phyloP scores from a whole-genome alignment of 2,113 vertebrate genomes.

The Odontophorus gujanensis region DNA sequence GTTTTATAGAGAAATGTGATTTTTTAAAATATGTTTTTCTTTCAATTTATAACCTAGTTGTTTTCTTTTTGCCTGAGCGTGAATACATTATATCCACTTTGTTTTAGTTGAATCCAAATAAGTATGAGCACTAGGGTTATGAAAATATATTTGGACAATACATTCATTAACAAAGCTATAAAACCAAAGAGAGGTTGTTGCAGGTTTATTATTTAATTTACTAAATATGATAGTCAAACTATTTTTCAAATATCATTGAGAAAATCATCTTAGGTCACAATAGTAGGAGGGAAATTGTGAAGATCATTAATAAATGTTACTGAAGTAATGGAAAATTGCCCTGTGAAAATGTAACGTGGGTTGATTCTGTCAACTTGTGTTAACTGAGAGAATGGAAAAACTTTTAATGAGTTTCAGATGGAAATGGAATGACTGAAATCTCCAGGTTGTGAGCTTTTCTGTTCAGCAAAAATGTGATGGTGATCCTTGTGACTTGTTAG shows the following conservation, averaged over 20 bases:
- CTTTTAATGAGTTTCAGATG: background rate
- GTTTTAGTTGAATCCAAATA: background rate
- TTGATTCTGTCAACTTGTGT: background rate
- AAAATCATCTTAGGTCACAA: background rate
- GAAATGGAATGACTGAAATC: background rate
- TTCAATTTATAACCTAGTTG: background rate
- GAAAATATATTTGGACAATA: background rate
- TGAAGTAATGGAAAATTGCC: background rate
- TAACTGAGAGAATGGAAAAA: background rate
- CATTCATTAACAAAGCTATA: background rate
- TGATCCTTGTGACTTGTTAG: background rate
- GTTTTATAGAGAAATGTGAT: background rate
- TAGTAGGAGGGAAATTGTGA: background rate
- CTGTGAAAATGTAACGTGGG: background rate
- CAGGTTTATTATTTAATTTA: background rate
- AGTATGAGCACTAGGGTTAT: background rate
- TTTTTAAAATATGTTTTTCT: background rate
- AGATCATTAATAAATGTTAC: background rate
- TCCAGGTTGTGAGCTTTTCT: background rate
- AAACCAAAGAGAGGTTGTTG: background rate
- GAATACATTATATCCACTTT: background rate
- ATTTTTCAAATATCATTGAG: background rate
- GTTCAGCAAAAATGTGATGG: background rate
- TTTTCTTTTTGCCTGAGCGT: background rate
- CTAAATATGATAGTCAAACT: background rate